Evolutionary conservation across 2,888 invertebrate genomes (phyloP).

Genomic region (Spialia ferax): DNA sequence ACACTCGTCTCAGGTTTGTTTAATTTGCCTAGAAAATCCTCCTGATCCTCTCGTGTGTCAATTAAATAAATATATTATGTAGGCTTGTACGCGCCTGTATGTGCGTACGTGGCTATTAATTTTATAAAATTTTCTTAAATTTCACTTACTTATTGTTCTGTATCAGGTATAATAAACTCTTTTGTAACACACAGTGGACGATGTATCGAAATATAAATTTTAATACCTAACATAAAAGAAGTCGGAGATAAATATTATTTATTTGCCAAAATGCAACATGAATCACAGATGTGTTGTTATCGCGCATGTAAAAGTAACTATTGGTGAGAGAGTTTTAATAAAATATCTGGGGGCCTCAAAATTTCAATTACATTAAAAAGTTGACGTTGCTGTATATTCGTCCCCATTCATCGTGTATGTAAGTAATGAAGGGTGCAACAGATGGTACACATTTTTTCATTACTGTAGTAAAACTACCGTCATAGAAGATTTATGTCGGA

Average conservation of each 20-base stretch:
- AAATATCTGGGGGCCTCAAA: conserved; percentile 77
- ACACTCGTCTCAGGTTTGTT: conserved; percentile 45
- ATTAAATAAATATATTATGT: not conserved
- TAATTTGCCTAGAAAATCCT: conserved; percentile 21
- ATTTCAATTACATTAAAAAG: conserved; percentile 85
- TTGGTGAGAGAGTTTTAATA: conserved; percentile 70
- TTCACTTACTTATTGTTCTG: no score
- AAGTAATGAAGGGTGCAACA: conserved; percentile 85
- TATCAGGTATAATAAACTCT: no score
- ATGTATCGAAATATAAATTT: no score
- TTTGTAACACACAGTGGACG: no score
- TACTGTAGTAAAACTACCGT: conserved; percentile 74
- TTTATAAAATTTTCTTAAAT: not conserved
- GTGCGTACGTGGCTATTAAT: not conserved
- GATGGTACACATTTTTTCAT: conserved; percentile 84
- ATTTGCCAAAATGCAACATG: not conserved
- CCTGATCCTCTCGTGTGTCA: not conserved
- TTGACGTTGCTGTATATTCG: conserved; percentile 71
- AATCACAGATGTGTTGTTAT: not conserved
- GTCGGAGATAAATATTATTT: not conserved
- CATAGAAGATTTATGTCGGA: conserved; percentile 79
- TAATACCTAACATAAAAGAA: no score
- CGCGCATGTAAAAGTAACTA: conserved; percentile 1
- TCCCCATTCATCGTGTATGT: conserved; percentile 71
- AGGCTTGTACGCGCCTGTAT: not conserved